phyloP scores from a whole-genome alignment of 2,797 vertebrate species.

The Eidolon dupreanum region DNA sequence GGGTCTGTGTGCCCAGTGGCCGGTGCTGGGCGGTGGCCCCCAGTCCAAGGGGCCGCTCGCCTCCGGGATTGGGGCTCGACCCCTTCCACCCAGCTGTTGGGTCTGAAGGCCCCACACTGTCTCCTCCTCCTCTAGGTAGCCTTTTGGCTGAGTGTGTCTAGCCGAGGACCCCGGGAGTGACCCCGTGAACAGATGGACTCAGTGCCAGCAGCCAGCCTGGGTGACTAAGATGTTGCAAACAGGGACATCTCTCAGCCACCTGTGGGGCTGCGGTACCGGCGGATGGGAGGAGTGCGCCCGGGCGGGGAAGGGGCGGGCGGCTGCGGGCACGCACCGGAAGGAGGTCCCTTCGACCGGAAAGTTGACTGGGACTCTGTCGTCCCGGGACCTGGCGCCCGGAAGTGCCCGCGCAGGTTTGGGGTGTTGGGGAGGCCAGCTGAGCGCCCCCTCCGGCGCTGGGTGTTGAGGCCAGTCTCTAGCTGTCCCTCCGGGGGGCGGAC shows the following conservation, averaged over 20 bases:
- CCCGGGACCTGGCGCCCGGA: background rate
- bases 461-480: background rate
- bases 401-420: background rate
- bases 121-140: background rate
- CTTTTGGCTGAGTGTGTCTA: background rate
- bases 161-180: background rate
- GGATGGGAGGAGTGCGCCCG: too few relatives aligned
- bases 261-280: rapidly evolving
- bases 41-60: background rate
- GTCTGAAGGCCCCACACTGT: background rate
- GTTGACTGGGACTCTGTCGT: background rate
- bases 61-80: background rate
- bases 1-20: background rate
- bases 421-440: background rate
- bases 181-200: background rate
- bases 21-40: background rate
- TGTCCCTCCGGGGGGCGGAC: rapidly evolving
- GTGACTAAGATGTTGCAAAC: background rate
- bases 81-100: background rate
- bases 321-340: background rate
- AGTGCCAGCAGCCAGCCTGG: background rate
- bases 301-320: background rate
- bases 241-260: background rate
- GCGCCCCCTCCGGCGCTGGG: background rate
- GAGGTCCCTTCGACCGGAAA: background rate